phyloP scores from a whole-genome alignment of 2,888 invertebrate species.

The Perizoma affinitatum region DNA sequence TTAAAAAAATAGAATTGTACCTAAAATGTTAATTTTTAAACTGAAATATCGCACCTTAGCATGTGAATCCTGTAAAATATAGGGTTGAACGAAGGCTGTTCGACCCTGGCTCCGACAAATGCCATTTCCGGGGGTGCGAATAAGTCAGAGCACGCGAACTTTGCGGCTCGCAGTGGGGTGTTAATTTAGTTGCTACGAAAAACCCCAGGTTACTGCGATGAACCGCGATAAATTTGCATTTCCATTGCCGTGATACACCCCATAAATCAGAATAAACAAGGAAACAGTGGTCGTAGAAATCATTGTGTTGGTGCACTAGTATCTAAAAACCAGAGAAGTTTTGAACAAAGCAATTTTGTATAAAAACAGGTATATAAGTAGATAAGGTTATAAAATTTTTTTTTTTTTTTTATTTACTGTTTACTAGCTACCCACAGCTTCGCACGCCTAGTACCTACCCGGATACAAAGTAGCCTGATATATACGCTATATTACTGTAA shows the following conservation, averaged over 20 bases:
- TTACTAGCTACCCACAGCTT: no score
- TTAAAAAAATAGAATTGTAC: no score
- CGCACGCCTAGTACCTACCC: no score
- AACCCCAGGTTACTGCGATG: constrained; percentile 25
- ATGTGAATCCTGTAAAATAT: constrained; percentile 45
- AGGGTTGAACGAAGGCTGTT: constrained; percentile 43
- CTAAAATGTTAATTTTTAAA: constrained; percentile 16
- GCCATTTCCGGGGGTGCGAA: constrained; percentile 68
- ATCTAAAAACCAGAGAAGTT: no score
- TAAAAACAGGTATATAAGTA: no score
- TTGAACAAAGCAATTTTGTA: no score
- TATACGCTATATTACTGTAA: no score
- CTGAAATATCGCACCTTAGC: constrained; percentile 32
- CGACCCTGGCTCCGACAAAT: constrained; percentile 55
- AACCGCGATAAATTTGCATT: constrained; percentile 37
- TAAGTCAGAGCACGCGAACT: constrained; percentile 65
- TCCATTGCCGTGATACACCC: constrained; percentile 28
- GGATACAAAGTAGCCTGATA: no score
- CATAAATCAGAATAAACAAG: constrained; percentile 35
- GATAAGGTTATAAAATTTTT: no score
- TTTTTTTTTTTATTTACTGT: no score
- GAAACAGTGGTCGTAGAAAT: constrained; percentile 20
- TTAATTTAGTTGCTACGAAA: constrained; percentile 62
- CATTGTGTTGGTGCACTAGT: constrained; percentile 27
- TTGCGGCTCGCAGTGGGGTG: constrained; percentile 50